Conservation (phyloP, 2,888 invertebrate species). For the Tineola bisselliella region DNA sequence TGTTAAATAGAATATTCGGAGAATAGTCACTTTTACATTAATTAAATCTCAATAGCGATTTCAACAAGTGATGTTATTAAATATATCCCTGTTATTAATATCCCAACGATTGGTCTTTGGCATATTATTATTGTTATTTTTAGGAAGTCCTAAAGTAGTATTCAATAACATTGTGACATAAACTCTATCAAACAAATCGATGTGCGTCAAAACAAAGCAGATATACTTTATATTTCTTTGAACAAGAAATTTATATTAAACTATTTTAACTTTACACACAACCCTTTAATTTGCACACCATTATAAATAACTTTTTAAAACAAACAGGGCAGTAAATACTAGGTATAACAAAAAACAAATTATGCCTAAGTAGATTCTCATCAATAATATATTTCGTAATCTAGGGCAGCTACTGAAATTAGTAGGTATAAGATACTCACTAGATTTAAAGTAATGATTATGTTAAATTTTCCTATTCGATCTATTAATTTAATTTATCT, state of each 20-base stretch:
- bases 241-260: conserved; percentile 54
- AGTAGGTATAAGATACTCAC: conserved; percentile 21
- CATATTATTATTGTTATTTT: conserved; percentile 40
- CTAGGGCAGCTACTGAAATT: conserved; percentile 60
- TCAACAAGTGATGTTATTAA: not conserved
- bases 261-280: conserved; percentile 68
- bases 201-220: conserved; percentile 27
- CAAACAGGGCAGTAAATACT: not conserved
- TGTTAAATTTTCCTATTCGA: conserved; percentile 59
- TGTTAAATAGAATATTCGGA: conserved; percentile 5
- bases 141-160: conserved; percentile 22
- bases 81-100: conserved; percentile 58
- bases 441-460: conserved; percentile 56
- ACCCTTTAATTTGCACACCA: conserved; percentile 68
- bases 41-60: not conserved
- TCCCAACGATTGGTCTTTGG: conserved; percentile 64
- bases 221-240: conserved; percentile 38
- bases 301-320: conserved; percentile 26
- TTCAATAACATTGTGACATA: conserved; percentile 5
- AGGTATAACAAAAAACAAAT: conserved; percentile 17
- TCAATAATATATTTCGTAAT: conserved; percentile 25
- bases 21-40: conserved; percentile 10
- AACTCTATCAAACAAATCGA: conserved; percentile 23
- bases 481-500: conserved; percentile 59
- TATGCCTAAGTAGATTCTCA: conserved; percentile 30